Percentiles rank a stretch among this genome's conserved stretches.
Conservation (phyloP, 2,113 vertebrate genomes). For the Pelmatolapia mariae region DNA sequence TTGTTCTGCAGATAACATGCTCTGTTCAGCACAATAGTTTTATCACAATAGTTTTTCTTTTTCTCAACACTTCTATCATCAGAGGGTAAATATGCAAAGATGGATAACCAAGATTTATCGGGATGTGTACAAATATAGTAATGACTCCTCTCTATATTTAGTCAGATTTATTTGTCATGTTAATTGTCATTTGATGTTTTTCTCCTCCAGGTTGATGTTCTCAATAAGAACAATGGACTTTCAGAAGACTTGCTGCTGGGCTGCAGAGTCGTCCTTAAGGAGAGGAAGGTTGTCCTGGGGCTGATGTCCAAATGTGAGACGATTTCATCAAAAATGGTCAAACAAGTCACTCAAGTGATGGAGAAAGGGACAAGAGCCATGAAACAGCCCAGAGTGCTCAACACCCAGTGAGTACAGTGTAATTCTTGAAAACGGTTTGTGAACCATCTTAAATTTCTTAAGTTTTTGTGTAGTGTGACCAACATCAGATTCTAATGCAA, state of each 20-base stretch:
- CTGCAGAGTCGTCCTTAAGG: constrained; percentile 85
- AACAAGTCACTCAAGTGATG: constrained; percentile 83
- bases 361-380: constrained; percentile 70
- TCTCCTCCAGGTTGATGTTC: constrained; percentile 39
- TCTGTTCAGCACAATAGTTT: background rate
- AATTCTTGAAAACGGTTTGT: background rate
- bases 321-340: constrained; percentile 85
- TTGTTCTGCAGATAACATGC: background rate
- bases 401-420: constrained; percentile 74
- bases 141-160: background rate
- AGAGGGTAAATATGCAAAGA: background rate
- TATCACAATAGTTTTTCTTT: background rate
- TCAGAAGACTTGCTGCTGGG: constrained; percentile 82
- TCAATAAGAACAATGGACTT: constrained; percentile 76
- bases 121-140: background rate
- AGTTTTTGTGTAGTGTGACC: background rate
- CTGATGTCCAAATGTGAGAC: constrained; percentile 93
- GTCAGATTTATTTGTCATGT: background rate
- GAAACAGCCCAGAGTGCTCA: constrained; percentile 81
- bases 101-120: background rate
- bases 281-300: constrained; percentile 83
- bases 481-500: background rate
- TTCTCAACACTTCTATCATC: background rate
- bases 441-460: background rate
- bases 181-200: background rate